Conservation (phyloP, 1,140 invertebrate species). For the Probaryconus sp. region DNA sequence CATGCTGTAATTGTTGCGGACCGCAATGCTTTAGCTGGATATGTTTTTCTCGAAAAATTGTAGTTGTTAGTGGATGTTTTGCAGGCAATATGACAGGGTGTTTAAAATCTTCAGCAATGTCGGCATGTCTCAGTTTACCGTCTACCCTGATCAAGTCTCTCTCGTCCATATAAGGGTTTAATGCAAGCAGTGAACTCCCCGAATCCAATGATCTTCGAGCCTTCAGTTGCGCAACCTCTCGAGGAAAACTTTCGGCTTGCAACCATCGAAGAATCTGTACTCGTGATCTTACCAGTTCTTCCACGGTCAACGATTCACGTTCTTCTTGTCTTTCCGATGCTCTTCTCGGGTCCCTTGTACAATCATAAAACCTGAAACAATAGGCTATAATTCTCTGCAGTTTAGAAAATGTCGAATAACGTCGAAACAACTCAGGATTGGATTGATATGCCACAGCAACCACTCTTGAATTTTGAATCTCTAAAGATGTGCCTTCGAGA, state of each 20-base stretch:
- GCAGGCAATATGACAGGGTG: neutral
- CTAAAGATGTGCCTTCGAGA: too few relatives aligned
- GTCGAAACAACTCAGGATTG: neutral
- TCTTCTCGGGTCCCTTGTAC: too few relatives aligned
- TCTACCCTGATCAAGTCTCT: neutral
- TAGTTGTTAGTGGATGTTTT: neutral
- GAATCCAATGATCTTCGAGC: neutral
- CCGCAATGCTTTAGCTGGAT: neutral
- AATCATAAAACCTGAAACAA: neutral
- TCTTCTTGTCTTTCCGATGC: too few relatives aligned
- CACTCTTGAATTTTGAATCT: too few relatives aligned
- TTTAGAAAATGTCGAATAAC: neutral
- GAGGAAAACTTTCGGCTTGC: neutral
- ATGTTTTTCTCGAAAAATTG: neutral
- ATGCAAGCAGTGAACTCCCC: neutral
- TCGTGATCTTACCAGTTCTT: neutral
- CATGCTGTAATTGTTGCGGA: slow-evolving; percentile 37
- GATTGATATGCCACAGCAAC: too few relatives aligned
- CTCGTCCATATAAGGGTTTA: neutral
- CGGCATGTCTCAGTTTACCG: neutral
- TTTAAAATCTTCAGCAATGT: neutral
- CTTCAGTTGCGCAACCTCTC: neutral
- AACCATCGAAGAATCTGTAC: neutral
- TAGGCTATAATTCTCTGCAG: neutral
- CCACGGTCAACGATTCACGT: neutral